Percentiles rank a stretch among this genome's conserved stretches.
Conservation (phyloP, 1,140 invertebrate species). For the Sinonovacula constricta region DNA sequence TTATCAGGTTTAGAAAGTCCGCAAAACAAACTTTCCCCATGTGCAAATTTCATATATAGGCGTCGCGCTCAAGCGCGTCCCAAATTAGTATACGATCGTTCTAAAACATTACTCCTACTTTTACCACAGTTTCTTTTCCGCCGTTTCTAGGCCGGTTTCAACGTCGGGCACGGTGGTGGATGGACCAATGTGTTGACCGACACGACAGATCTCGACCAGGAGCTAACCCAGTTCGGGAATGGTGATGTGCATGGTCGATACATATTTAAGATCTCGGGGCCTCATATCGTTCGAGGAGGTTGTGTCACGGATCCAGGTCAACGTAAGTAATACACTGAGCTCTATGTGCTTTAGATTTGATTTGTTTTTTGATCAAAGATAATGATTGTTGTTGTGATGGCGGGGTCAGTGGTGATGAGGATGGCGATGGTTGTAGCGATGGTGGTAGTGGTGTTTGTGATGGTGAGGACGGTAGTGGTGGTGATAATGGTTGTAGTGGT, state of each 20-base stretch:
- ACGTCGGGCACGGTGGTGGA: constrained; percentile 58
- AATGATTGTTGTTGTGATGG: too few species aligned
- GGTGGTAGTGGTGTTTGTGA: too few species aligned
- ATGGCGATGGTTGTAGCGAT: too few species aligned
- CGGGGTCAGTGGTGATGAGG: too few species aligned
- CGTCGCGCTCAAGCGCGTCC: too few species aligned
- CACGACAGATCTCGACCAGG: neutral
- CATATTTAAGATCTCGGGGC: constrained; percentile 55
- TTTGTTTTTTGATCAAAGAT: too few species aligned
- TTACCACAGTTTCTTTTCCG: constrained; percentile 1
- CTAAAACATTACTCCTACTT: neutral
- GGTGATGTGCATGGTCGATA: constrained; percentile 60
- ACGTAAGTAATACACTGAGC: constrained; percentile 17
- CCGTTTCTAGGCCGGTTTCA: constrained; percentile 65
- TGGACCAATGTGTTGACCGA: constrained; percentile 58
- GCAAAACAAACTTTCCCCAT: too few species aligned
- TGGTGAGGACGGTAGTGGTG: too few species aligned
- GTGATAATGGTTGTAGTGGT: too few species aligned
- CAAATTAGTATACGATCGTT: neutral
- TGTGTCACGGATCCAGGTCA: constrained; percentile 32
- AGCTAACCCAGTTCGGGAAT: constrained; percentile 43
- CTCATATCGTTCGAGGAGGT: constrained; percentile 54
- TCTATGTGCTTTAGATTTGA: neutral
- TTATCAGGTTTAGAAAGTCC: too few species aligned
- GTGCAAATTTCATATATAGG: too few species aligned